Evolutionary conservation across 2,113 vertebrate species (phyloP).

Genomic region (Columbina picui): DNA sequence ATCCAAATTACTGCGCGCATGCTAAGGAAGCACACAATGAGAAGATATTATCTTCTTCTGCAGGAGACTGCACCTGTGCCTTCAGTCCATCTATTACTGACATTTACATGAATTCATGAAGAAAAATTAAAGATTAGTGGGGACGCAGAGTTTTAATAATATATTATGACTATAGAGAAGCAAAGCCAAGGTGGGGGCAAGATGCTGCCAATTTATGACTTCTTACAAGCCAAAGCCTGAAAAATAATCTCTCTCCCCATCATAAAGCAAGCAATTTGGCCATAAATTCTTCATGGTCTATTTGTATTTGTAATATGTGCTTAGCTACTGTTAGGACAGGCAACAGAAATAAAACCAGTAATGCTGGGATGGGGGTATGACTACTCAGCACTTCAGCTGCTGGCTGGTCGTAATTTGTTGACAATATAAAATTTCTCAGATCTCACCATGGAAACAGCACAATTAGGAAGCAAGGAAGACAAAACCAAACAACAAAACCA

Average conservation of each 20-base stretch:
- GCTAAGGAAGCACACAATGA: background rate
- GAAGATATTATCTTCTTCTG: background rate
- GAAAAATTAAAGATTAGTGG: background rate
- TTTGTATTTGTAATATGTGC: background rate
- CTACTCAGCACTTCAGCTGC: background rate
- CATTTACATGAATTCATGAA: background rate
- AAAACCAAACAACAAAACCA: background rate
- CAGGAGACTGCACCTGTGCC: background rate
- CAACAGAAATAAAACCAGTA: background rate
- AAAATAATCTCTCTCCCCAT: background rate
- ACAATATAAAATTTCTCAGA: background rate
- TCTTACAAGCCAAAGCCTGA: background rate
- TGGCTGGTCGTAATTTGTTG: background rate
- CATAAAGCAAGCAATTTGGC: background rate
- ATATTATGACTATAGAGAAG: background rate
- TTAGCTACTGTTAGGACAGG: background rate
- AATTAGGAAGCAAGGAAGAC: background rate
- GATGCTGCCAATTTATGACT: background rate
- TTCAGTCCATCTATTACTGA: background rate
- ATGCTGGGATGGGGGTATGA: background rate
- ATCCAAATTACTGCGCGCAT: background rate
- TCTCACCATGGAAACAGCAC: background rate
- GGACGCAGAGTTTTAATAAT: background rate
- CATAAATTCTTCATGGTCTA: background rate
- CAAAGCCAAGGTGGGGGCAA: background rate